These are phyloP conservation scores for Drosophila tani DNA, from an alignment of 1,140 invertebrate species.

Conservation along the genomic window DNA sequence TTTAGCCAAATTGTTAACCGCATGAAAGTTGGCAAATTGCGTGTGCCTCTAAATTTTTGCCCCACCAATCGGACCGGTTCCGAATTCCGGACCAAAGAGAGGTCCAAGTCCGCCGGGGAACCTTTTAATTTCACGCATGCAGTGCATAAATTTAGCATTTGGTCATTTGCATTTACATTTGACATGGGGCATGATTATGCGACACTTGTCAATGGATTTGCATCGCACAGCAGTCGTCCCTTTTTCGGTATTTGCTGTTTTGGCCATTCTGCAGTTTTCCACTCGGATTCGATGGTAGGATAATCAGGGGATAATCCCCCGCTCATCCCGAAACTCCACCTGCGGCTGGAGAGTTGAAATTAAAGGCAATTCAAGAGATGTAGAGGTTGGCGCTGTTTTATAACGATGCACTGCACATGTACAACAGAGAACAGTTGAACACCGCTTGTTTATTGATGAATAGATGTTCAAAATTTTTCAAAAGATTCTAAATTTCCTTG, in stretches of 20 bases:
- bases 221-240: slow-evolving; percentile 33
- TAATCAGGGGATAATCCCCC: slow-evolving; percentile 20
- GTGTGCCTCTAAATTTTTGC: slow-evolving; percentile 31
- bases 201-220: slow-evolving; percentile 75
- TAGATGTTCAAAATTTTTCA: background rate
- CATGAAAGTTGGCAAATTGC: slow-evolving; percentile 69
- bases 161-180: slow-evolving; percentile 55
- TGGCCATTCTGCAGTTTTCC: slow-evolving; percentile 37
- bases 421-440: background rate
- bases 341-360: slow-evolving; percentile 3
- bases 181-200: slow-evolving; percentile 65
- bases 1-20: slow-evolving; percentile 78
- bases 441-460: slow-evolving; percentile 6
- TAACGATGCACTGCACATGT: too few species aligned
- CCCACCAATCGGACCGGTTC: slow-evolving; percentile 4
- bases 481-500: background rate
- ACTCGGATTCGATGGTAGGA: slow-evolving; percentile 7
- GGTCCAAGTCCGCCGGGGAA: slow-evolving; percentile 26
- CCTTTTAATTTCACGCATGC: slow-evolving; percentile 74
- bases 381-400: background rate
- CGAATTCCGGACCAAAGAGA: slow-evolving; percentile 12
- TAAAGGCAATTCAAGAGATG: slow-evolving; percentile 8
- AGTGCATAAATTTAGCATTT: slow-evolving; percentile 71
- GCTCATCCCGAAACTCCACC: background rate
- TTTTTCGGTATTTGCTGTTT: slow-evolving; percentile 11